Conservation (phyloP, 2,888 invertebrate genomes). For the Monoplex corrugatus region DNA sequence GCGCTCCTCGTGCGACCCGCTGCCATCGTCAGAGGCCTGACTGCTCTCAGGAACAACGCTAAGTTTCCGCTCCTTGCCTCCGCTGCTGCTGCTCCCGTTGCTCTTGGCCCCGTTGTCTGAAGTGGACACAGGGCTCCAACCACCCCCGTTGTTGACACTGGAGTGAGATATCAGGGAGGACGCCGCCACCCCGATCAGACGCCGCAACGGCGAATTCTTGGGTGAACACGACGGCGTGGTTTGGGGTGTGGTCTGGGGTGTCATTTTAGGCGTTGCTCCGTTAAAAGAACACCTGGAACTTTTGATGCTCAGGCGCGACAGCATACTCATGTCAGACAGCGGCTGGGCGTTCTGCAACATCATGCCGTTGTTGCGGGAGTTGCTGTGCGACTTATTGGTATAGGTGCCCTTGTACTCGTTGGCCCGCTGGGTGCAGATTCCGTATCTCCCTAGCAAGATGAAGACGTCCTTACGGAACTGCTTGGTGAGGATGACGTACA, state of each 20-base stretch:
- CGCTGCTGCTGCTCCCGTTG: neutral
- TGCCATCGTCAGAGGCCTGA: slow-evolving; percentile 55
- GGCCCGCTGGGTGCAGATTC: slow-evolving; percentile 73
- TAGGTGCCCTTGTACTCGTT: slow-evolving; percentile 71
- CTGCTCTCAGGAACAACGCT: slow-evolving; percentile 64
- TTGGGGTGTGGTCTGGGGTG: slow-evolving; percentile 62
- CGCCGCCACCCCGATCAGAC: slow-evolving; percentile 33
- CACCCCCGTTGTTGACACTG: neutral
- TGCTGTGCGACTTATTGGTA: slow-evolving; percentile 62
- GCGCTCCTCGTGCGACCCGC: slow-evolving; percentile 48
- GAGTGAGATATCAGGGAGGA: slow-evolving; percentile 23
- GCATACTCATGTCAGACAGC: slow-evolving; percentile 63
- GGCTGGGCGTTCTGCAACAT: slow-evolving; percentile 61
- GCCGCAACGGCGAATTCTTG: slow-evolving; percentile 45
- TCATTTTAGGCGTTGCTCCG: slow-evolving; percentile 59
- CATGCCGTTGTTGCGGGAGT: slow-evolving; percentile 67
- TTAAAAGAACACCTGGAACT: slow-evolving; percentile 59
- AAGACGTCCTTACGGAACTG: slow-evolving; percentile 79
- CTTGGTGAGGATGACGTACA: slow-evolving; percentile 80
- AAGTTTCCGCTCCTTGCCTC: slow-evolving; percentile 59
- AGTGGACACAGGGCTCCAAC: neutral
- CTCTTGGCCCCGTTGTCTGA: slow-evolving; percentile 4
- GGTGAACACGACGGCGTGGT: slow-evolving; percentile 54
- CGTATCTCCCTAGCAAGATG: slow-evolving; percentile 72
- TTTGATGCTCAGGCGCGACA: slow-evolving; percentile 59